Conservation (phyloP, 2,888 invertebrate genomes). For the Coecobrya sp. region DNA sequence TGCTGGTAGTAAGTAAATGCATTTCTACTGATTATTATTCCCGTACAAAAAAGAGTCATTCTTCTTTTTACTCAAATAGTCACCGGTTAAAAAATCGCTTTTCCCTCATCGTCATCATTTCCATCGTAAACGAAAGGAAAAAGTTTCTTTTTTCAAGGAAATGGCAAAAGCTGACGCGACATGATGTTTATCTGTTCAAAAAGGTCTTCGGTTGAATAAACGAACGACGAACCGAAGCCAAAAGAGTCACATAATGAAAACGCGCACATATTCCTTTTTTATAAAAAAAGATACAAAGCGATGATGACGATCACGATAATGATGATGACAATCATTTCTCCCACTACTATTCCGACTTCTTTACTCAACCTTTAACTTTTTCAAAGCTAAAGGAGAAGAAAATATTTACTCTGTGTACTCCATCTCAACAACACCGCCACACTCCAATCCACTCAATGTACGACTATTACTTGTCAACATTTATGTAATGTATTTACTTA, state of each 20-base stretch:
- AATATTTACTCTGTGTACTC: slow-evolving; percentile 52
- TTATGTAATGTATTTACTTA: slow-evolving; percentile 54
- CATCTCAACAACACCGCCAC: slow-evolving; percentile 13
- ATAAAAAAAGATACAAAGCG: slow-evolving; percentile 5
- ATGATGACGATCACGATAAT: slow-evolving; percentile 63
- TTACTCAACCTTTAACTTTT: slow-evolving; percentile 66
- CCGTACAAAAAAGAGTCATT: slow-evolving; percentile 58
- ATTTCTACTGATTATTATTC: neutral
- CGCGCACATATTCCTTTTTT: slow-evolving; percentile 51
- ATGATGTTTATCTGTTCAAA: slow-evolving; percentile 79
- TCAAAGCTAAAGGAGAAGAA: slow-evolving; percentile 33
- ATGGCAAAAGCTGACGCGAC: slow-evolving; percentile 83
- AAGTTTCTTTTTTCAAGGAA: slow-evolving; percentile 68
- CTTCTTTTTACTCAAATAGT: slow-evolving; percentile 49
- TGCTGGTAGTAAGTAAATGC: neutral
- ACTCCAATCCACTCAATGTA: neutral
- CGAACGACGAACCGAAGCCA: slow-evolving; percentile 61
- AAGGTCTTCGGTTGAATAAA: slow-evolving; percentile 53
- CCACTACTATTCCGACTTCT: slow-evolving; percentile 61
- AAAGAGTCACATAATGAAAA: slow-evolving; percentile 70
- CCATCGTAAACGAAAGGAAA: slow-evolving; percentile 44
- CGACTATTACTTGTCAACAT: slow-evolving; percentile 55
- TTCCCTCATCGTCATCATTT: slow-evolving; percentile 59
- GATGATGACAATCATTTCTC: slow-evolving; percentile 78
- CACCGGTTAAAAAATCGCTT: slow-evolving; percentile 60